Conservation (phyloP, 1,140 invertebrate genomes). For the Drosophila novamexicana region DNA sequence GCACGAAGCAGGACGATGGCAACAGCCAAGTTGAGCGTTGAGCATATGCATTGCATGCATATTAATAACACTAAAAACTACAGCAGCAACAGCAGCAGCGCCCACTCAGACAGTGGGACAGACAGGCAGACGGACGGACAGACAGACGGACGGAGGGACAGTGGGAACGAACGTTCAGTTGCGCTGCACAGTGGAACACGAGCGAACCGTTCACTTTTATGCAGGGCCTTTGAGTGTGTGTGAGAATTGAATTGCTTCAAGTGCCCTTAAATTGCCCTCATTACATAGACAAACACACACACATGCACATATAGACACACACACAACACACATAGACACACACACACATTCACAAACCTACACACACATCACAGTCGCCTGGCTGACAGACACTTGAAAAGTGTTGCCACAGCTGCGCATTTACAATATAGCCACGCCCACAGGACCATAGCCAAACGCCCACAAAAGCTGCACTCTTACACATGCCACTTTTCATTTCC, state of each 20-base stretch:
- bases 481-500: slow-evolving; percentile 74
- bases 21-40: slow-evolving; percentile 11
- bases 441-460: slow-evolving; percentile 8
- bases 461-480: slow-evolving; percentile 34
- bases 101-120: slow-evolving; percentile 17
- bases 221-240: slow-evolving; percentile 57
- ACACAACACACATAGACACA: slow-evolving; percentile 1
- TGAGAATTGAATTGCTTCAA: slow-evolving; percentile 80
- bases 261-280: slow-evolving; percentile 78
- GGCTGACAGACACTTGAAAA: slow-evolving; percentile 50
- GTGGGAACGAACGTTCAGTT: not conserved
- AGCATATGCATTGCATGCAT: slow-evolving; percentile 71
- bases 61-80: slow-evolving; percentile 80
- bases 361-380: not conserved
- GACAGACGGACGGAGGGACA: not conserved
- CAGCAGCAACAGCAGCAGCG: slow-evolving; percentile 40
- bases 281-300: slow-evolving; percentile 75
- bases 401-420: slow-evolving; percentile 74
- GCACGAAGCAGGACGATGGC: slow-evolving; percentile 24
- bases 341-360: too few species aligned
- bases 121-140: slow-evolving; percentile 2
- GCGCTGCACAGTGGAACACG: slow-evolving; percentile 29
- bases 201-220: slow-evolving; percentile 30
- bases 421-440: slow-evolving; percentile 63
- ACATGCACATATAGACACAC: slow-evolving; percentile 25